A percentile compares a stretch with the other conserved stretches of the same genome.
Evolutionary conservation across 2,888 invertebrate genomes (phyloP).

Genomic region (Rhagonycha fulva): DNA sequence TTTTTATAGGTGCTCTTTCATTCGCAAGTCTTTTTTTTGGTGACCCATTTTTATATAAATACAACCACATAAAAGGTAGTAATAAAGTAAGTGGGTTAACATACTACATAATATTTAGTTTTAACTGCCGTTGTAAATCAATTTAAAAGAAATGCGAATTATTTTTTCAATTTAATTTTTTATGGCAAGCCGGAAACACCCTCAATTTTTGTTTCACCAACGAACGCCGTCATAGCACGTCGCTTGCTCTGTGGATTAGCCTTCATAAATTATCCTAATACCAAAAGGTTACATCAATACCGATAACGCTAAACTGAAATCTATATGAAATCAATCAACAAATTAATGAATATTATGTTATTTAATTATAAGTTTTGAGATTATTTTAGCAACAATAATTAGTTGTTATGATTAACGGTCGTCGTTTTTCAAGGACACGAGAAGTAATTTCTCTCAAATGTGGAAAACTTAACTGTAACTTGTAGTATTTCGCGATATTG

Average conservation of each 20-base stretch:
- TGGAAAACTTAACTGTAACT: not conserved
- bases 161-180: not conserved
- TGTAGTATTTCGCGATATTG: not conserved
- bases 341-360: not conserved
- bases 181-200: not conserved
- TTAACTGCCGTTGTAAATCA: conserved; percentile 21
- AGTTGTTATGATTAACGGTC: not conserved
- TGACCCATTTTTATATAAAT: not conserved
- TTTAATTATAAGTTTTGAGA: not conserved
- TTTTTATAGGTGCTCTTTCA: not conserved
- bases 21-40: not conserved
- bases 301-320: not conserved
- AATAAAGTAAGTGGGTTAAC: conserved; percentile 24
- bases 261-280: not conserved
- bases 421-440: not conserved
- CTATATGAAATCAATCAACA: not conserved
- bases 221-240: not conserved
- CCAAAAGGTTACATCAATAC: not conserved
- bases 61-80: not conserved
- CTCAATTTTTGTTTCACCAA: not conserved
- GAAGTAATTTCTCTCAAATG: not conserved
- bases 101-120: conserved; percentile 9
- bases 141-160: not conserved
- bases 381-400: not conserved
- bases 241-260: not conserved